Base-by-base conservation (phyloP, 2,113 vertebrate species). In the Cheirogaleus medius region DNA sequence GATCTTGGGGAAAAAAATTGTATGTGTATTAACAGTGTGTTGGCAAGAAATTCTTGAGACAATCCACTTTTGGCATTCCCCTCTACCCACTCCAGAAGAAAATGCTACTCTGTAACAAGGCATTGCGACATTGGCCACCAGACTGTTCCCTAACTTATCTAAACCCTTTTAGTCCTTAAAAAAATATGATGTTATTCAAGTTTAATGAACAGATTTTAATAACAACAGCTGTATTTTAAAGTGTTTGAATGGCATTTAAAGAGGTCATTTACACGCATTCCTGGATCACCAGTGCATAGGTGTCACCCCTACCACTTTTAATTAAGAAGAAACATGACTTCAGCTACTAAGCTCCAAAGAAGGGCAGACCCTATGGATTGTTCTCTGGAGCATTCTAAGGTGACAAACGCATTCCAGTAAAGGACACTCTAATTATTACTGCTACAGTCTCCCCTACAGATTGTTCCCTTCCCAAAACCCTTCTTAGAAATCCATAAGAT, bases 221-320 rank as follows among this genome's bases (percentile, higher is more conserved):
- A 25, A 85, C 32, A 58, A 95, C 37, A 90, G 92, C 64, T 74
- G 21, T 77, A 71, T 87, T 32, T 91, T 13, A 85, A 95, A 91
- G 37, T 32, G 27, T 68, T 23, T 78, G 34, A 85, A 77, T 56
- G 39, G 23, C 47, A 93, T 77, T 80, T 84, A 52, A 90, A 84
- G 27, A 71, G 29, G 54, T 34, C n/a, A 94, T 58, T 60, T 95
- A 81, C 37, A 94, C 64, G 2, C 29, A 83, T 4, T 77, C 8
- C 8, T 23, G 17, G 4, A 73, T 68, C 15, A 52, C 25, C 52
- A 69, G 5, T 69, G 14, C 18, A 77, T 0, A 52, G 7, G 9
- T 34, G 27, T 73, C 49, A 92, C 68, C 64, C 27, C 39, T 86
- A 25, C 8, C 63, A 60, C 63, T 78, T 94, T 92, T 47, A 88